A percentile compares a stretch with the other conserved stretches of the same genome.
phyloP scores from a whole-genome alignment of 2,797 vertebrate genomes.

The Sphaeramia orbicularis region DNA sequence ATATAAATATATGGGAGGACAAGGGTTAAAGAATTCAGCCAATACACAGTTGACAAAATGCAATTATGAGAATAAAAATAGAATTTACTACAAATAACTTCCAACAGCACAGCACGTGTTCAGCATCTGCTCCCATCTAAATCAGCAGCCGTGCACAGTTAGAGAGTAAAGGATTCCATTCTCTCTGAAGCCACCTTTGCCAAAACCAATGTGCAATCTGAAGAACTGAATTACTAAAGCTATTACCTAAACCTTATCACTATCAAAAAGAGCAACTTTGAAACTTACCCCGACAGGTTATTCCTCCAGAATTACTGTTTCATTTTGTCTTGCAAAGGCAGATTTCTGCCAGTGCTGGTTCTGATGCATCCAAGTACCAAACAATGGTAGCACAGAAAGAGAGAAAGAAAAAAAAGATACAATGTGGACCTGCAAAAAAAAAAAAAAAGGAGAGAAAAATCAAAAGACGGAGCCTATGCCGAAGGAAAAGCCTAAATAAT shows the following conservation, averaged over 20 bases:
- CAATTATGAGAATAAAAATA: conserved; percentile 31
- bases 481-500: conserved; percentile 81
- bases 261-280: conserved; percentile 64
- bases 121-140: conserved; percentile 36
- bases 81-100: conserved; percentile 52
- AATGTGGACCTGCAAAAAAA: conserved; percentile 38
- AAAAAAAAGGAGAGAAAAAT: conserved; percentile 42
- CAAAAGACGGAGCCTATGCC: conserved; percentile 67
- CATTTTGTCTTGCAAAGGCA: conserved; percentile 52
- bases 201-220: conserved; percentile 14
- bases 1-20: not conserved
- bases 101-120: conserved; percentile 60
- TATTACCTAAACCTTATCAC: conserved; percentile 6
- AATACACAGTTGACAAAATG: not conserved
- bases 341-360: conserved; percentile 50
- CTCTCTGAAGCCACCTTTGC: conserved; percentile 15
- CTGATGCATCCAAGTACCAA: conserved; percentile 47
- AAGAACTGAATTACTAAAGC: conserved; percentile 2
- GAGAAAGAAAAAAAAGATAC: conserved; percentile 27
- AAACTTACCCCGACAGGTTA: conserved; percentile 75
- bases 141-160: conserved; percentile 30
- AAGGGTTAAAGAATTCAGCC: not conserved
- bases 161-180: conserved; percentile 23
- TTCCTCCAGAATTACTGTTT: conserved; percentile 55
- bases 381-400: conserved; percentile 60